These are phyloP conservation scores for Jacana jacana DNA, from an alignment of 2,113 vertebrate genomes.

Conservation along the genomic window DNA sequence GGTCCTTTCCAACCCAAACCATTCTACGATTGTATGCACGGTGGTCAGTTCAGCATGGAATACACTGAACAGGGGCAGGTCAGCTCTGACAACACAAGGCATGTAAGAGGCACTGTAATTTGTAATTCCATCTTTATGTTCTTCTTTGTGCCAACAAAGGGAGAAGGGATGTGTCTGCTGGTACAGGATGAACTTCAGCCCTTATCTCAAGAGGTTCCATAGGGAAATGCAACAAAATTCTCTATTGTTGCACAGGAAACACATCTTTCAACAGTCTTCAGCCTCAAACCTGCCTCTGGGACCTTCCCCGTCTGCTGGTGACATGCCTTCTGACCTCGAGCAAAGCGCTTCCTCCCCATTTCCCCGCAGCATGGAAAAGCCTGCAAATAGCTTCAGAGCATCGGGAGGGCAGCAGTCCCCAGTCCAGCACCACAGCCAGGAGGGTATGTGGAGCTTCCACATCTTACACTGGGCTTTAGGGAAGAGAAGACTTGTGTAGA, in stretches of 20 bases:
- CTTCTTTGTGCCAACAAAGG: background rate
- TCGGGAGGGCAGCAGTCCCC: rapidly evolving
- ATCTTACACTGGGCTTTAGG: background rate
- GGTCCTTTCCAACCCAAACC: too few species aligned
- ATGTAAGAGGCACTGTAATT: background rate
- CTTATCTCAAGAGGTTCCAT: slow-evolving; percentile 10
- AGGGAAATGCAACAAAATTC: background rate
- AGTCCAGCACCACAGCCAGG: rapidly evolving
- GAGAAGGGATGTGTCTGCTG: background rate
- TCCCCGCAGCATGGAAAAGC: rapidly evolving
- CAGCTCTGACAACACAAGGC: background rate
- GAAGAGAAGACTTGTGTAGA: background rate
- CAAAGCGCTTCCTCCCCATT: background rate
- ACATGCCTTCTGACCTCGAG: background rate
- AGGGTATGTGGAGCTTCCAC: rapidly evolving
- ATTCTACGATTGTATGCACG: background rate
- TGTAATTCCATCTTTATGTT: background rate
- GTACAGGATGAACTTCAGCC: background rate
- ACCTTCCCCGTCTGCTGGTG: background rate
- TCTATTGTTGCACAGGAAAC: slow-evolving; percentile 27
- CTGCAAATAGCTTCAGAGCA: background rate
- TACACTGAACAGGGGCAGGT: rapidly evolving
- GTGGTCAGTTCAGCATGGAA: background rate
- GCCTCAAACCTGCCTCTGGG: background rate
- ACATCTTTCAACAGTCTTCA: background rate